A percentile compares a stretch with the other conserved stretches of the same genome.
Evolutionary conservation across 2,113 vertebrate genomes (phyloP).

Genomic region (Eptesicus fuscus): DNA sequence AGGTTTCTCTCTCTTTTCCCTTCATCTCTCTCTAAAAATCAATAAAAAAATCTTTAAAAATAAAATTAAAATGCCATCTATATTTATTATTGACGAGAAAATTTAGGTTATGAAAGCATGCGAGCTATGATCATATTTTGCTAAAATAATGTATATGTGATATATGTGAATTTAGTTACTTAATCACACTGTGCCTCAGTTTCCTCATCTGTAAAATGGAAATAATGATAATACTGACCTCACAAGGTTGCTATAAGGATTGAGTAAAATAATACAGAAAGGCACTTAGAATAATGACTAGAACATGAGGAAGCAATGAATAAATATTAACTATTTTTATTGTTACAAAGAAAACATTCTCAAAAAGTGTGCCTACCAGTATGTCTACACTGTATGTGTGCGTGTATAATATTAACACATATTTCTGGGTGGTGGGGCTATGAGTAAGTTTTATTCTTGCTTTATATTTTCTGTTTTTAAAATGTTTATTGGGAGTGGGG

Average conservation of each 20-base stretch:
- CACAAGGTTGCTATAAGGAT: neutral
- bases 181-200: neutral
- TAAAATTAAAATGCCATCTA: neutral
- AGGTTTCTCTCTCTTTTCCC: too few relatives aligned
- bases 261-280: neutral
- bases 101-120: neutral
- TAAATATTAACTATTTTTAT: neutral
- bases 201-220: neutral
- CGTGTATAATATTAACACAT: neutral
- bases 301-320: neutral
- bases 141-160: neutral
- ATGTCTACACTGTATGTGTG: neutral
- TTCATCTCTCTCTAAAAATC: too few relatives aligned
- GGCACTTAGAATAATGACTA: neutral
- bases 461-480: constrained; percentile 20
- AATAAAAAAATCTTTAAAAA: too few relatives aligned
- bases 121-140: neutral
- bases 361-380: neutral
- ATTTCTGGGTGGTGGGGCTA: neutral
- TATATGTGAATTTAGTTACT: constrained; percentile 13
- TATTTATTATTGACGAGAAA: neutral
- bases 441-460: neutral
- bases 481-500: neutral
- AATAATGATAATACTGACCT: neutral
- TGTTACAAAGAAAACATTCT: neutral